phyloP scores from a whole-genome alignment of 23 tunicate genomes.

The Corella eumyota region DNA sequence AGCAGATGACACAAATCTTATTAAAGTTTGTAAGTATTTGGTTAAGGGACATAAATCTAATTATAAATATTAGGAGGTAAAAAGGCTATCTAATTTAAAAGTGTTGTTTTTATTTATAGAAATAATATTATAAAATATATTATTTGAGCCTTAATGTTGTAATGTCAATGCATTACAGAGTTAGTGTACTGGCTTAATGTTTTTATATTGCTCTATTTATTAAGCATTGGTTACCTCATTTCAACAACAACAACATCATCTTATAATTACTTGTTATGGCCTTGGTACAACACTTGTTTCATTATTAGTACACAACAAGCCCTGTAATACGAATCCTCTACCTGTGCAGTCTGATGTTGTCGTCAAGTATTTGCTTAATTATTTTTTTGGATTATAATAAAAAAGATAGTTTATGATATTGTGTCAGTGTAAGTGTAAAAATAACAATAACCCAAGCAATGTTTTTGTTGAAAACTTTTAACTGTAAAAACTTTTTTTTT shows the following conservation, averaged over 20 bases:
- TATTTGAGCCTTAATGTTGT: too few species aligned
- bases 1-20: conserved; percentile 4
- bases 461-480: not conserved
- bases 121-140: too few species aligned
- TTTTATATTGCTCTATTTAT: too few species aligned
- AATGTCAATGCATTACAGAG: too few species aligned
- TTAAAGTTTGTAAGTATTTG: conserved; percentile 21
- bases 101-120: too few species aligned
- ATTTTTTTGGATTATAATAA: not conserved
- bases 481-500: not conserved
- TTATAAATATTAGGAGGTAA: not conserved
- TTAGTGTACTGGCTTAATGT: too few species aligned
- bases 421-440: not conserved
- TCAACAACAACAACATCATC: too few species aligned
- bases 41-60: not conserved
- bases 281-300: conserved; percentile 27
- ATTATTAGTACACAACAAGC: conserved; percentile 31
- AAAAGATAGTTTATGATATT: not conserved
- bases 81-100: not conserved
- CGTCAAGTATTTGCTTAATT: conserved; percentile 7
- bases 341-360: conserved; percentile 25
- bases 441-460: not conserved
- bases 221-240: too few species aligned
- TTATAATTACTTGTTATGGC: conserved; percentile 4
- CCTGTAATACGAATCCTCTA: conserved; percentile 64